Base-by-base conservation (phyloP, 2,888 invertebrate genomes). In the Cremastobaeus sp. region DNA sequence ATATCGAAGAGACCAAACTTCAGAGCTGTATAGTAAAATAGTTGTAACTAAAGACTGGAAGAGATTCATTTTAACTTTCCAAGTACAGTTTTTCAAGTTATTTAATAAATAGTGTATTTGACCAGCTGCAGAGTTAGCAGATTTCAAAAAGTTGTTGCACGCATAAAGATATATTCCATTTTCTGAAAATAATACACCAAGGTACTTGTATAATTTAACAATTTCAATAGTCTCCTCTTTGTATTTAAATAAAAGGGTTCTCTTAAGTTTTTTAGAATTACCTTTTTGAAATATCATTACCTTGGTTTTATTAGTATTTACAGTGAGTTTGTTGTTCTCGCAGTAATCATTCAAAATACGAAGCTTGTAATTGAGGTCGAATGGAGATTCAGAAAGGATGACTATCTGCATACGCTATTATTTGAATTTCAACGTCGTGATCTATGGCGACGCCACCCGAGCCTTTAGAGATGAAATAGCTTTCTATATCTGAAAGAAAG, bases 121-220 rank as follows among this genome's bases (percentile, higher is more conserved):
- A 1, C 17, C 39, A 9, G 39, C 17, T n/a, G 39, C 39, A 5
- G 9, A 18, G 17, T 12, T 17, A 3, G 39, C 39, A 8, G 39
- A 39, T n/a, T 39, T 39, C 4, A 18, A 18, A 39, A 39, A 39
- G 8, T 2, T 9, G 20, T 18, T 9, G n/a, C 39, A 39, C 1
- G 18, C 20, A n/a, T 17, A 1, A n/a, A 4, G 4, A 18, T 18
- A 39, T 2, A 8, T 17, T n/a, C 39, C 39, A n/a, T 5, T 8
- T 39, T 39, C 39, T 1, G 18, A 39, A n/a, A 39, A 39, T 39
- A 39, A 18, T 12, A 39, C 39, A 18, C 20, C 39, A 3, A 18
- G n/a, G 14, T n/a, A 39, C 11, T 39, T 39, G 11, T 39, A 39
- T 2, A 4, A 9, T 39, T 17, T 39, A 6, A 39, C 39, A 6